Base-by-base conservation (phyloP, 2,113 vertebrate genomes). In the Sander vitreus region DNA sequence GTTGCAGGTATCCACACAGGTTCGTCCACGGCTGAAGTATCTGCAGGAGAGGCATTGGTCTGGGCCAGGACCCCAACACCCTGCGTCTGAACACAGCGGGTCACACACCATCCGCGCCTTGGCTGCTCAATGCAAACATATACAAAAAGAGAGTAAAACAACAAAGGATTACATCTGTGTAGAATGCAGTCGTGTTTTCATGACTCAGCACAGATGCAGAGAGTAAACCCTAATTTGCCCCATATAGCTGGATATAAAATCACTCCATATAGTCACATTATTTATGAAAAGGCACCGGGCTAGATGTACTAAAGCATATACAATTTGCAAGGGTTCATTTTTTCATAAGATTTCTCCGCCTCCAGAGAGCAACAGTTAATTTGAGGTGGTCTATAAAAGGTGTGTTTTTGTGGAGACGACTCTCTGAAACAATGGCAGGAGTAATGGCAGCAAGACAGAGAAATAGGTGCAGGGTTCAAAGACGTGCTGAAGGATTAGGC, bases 41-140 rank as follows among this genome's bases (percentile, higher is more conserved):
- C 96, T 96, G 84, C 98, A 99, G 6, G 96, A 96, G 33, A 99
- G 92, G 83, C 98, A 99, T 82, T 99, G 98, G 86, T 98, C 96
- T 2, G 98, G 96, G 2, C 98, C 97, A 0, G 97, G 96, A 48
- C 98, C 98, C 98, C 98, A 99, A 14, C 98, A 99, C 51, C 98
- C 98, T 2, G 96, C 92, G 0, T 93, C 96, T 0, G 98, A 99
- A 89, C 98, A 99, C 76, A 99, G 91, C 14, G 95, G 94, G 39
- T 99, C 97, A 83, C 98, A 99, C 73, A 97, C 95, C 97, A 97
- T 97, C 50, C 92, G 95, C 43, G 96, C 96, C 4, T 95, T 95
- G 91, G 96, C 98, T 99, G 94, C 81, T 85, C 90, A 69, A 33
- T 6, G 79, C 66, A 89, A 30, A 85, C n/a, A 87, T 0, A 70